A percentile compares a stretch with the other conserved stretches of the same genome.
phyloP scores from a whole-genome alignment of 2,113 vertebrate species.

The Limnothrissa miodon region DNA sequence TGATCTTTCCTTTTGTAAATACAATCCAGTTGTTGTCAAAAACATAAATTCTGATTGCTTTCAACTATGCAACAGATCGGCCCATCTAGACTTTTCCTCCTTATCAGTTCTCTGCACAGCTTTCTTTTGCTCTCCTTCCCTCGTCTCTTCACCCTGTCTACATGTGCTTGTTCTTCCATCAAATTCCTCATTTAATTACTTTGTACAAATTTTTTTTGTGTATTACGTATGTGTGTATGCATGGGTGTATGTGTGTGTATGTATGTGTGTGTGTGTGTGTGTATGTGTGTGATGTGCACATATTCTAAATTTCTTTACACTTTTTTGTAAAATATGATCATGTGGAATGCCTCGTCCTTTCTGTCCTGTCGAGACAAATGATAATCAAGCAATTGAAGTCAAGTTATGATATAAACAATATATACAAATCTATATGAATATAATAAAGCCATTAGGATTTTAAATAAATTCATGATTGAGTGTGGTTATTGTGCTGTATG shows the following conservation, averaged over 20 bases:
- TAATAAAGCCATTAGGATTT: slow-evolving; percentile 82
- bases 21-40: slow-evolving; percentile 50
- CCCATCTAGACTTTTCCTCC: slow-evolving; percentile 55
- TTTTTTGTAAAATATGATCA: slow-evolving; percentile 76
- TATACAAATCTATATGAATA: slow-evolving; percentile 70
- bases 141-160: slow-evolving; percentile 38
- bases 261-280: slow-evolving; percentile 39
- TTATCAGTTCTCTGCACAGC: slow-evolving; percentile 29
- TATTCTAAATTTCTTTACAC: slow-evolving; percentile 59
- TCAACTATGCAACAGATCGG: slow-evolving; percentile 76
- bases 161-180: slow-evolving; percentile 56
- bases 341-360: slow-evolving; percentile 79
- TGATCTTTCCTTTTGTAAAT: slow-evolving; percentile 41
- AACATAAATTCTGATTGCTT: slow-evolving; percentile 69
- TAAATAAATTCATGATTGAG: slow-evolving; percentile 61
- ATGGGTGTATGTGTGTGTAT: slow-evolving; percentile 35
- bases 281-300: slow-evolving; percentile 50
- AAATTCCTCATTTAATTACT: slow-evolving; percentile 40
- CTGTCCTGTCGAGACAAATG: slow-evolving; percentile 75
- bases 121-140: slow-evolving; percentile 26
- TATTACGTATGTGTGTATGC: slow-evolving; percentile 55
- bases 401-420: slow-evolving; percentile 71
- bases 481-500: slow-evolving; percentile 35
- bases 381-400: slow-evolving; percentile 75
- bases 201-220: slow-evolving; percentile 57